A percentile compares a stretch with the other conserved stretches of the same genome.
phyloP scores from a whole-genome alignment of 2,888 invertebrate species.

The Fragum whitleyi region DNA sequence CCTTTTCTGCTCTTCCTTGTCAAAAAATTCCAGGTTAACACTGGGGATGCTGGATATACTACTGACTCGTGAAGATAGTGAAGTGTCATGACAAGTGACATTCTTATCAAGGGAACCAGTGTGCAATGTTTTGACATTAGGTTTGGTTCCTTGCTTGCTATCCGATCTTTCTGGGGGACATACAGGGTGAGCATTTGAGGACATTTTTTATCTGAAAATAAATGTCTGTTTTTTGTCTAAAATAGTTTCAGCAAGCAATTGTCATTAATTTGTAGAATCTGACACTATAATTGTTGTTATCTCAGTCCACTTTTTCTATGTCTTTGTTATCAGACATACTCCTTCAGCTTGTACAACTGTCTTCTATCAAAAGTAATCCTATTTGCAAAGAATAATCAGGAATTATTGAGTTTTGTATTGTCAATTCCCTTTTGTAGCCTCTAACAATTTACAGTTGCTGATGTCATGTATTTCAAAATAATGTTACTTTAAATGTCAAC shows the following conservation, averaged over 20 bases:
- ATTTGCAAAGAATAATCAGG: too few species aligned
- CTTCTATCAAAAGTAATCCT: not conserved
- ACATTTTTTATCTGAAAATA: not conserved
- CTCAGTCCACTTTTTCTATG: constrained; percentile 9
- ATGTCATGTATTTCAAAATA: not conserved
- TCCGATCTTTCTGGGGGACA: constrained; percentile 25
- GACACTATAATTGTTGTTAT: constrained; percentile 10
- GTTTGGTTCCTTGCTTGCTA: constrained; percentile 45
- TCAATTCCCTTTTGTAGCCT: not conserved
- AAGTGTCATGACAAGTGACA: constrained; percentile 6
- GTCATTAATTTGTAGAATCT: not conserved
- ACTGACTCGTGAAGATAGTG: constrained; percentile 20
- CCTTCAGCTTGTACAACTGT: not conserved
- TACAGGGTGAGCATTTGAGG: not conserved
- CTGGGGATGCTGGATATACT: constrained; percentile 36
- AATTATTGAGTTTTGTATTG: too few species aligned
- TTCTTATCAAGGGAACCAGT: constrained; percentile 53
- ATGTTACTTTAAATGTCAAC: not conserved
- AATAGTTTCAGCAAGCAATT: not conserved
- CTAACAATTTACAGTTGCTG: not conserved
- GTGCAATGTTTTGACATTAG: constrained; percentile 24
- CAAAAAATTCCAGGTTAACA: constrained; percentile 62
- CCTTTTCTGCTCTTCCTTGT: constrained; percentile 75
- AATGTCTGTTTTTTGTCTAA: constrained; percentile 10
- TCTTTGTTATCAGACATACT: constrained; percentile 9